Base-by-base conservation (phyloP, 37 sponge, comb jelly and placozoan genomes). In the Petrosia ficiformis region DNA sequence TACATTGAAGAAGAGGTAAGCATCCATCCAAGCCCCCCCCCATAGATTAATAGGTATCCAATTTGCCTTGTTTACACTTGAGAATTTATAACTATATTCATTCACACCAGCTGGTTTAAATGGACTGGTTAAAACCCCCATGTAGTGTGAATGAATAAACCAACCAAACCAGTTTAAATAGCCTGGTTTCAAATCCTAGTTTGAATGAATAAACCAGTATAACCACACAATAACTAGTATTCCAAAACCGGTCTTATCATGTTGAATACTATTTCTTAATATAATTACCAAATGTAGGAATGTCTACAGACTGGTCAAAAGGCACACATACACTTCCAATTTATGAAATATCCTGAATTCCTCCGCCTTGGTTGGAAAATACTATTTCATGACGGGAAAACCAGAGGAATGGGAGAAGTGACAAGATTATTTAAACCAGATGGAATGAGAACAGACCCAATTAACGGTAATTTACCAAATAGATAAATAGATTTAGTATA, bases 291-390 rank as follows among this genome's bases (percentile, higher is more conserved):
- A 48, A 26, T 66, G 22, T 39, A 85, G 86, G 84, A 93, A 43
- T 39, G 64, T 8, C 67, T 89, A 6, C 42, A 68, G 25, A 44
- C 60, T 26, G 82, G 86, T 0, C 80, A 80, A 29, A 70, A 70
- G 31, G 80, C 42, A 28, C 21, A 26, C 58, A 84, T 96, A 39
- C 76, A 39, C 1, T 93, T 93, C 77, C 72, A 70, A 29, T 90
- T 93, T 68, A n/a, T 81, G 64, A 70, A 67, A 39, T 91, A 93
- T 28, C 91, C 91, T 3, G 97, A 93, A 76, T 96, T 84, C 70
- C 73, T 96, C 24, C 82, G 68, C 22, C 63, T 82, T 34, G 88
- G 86, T 1, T 57, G 75, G n/a, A 52, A 82, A 22, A 34, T 96
- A n/a, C 71, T 96, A 24, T 89, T 87, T 37, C 74, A 82, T 41